A percentile compares a stretch with the other conserved stretches of the same genome.
These are phyloP conservation scores for Cryptophagus acutangulus DNA, from an alignment of 2,888 invertebrate genomes.

Conservation along the genomic window DNA sequence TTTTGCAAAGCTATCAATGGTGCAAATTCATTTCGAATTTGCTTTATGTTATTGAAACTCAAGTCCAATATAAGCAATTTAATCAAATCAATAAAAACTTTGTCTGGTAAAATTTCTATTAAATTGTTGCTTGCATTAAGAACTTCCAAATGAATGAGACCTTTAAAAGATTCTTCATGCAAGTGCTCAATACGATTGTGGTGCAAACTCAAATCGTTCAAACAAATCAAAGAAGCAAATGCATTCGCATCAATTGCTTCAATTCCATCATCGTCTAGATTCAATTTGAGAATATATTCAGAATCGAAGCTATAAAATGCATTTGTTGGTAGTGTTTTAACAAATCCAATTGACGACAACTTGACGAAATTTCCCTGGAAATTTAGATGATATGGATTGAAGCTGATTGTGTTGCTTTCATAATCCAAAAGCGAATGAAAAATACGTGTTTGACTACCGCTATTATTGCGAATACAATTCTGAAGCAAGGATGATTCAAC, in stretches of 20 bases:
- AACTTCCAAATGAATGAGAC: slow-evolving; percentile 24
- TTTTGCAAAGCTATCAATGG: too few relatives aligned
- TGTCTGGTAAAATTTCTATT: slow-evolving; percentile 23
- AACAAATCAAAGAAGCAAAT: slow-evolving; percentile 34
- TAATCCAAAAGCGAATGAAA: slow-evolving; percentile 31
- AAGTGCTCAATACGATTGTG: slow-evolving; percentile 32
- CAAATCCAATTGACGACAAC: slow-evolving; percentile 21
- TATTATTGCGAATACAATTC: not conserved
- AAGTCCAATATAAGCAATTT: too few relatives aligned
- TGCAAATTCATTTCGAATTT: too few relatives aligned
- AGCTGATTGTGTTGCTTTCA: slow-evolving; percentile 31
- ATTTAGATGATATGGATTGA: slow-evolving; percentile 21
- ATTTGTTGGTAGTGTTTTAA: slow-evolving; percentile 29
- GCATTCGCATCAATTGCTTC: slow-evolving; percentile 30
- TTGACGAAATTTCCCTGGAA: slow-evolving; percentile 32
- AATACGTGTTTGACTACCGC: slow-evolving; percentile 20
- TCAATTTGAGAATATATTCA: slow-evolving; percentile 28
- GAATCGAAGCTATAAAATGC: slow-evolving; percentile 34
- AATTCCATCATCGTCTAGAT: slow-evolving; percentile 31
- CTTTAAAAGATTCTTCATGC: slow-evolving; percentile 21
- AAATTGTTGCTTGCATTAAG: slow-evolving; percentile 31
- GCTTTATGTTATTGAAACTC: too few relatives aligned
- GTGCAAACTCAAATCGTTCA: slow-evolving; percentile 31
- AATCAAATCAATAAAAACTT: too few relatives aligned
- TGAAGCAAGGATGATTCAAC: too few relatives aligned